Evolutionary conservation across 2,113 vertebrate species (phyloP).

Genomic region (Motacilla alba): DNA sequence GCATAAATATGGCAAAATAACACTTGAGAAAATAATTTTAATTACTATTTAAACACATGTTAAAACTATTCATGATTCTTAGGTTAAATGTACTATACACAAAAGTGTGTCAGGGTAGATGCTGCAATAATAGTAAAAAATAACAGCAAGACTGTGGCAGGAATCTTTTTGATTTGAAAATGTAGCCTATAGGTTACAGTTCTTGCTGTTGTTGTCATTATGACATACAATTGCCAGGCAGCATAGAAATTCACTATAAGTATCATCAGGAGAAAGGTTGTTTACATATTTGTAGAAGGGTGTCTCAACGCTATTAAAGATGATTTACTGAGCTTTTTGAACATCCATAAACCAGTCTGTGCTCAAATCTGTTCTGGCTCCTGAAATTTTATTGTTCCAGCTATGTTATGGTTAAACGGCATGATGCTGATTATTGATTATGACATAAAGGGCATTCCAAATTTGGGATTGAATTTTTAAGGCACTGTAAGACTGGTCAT

Average conservation of each 20-base stretch:
- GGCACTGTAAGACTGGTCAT: not conserved
- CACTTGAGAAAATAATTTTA: not conserved
- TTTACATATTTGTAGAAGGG: not conserved
- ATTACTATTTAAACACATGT: not conserved
- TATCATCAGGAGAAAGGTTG: not conserved
- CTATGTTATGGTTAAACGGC: not conserved
- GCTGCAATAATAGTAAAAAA: not conserved
- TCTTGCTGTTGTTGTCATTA: not conserved
- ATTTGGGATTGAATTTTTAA: not conserved
- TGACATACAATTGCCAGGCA: not conserved
- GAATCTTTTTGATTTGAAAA: not conserved
- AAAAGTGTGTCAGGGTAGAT: not conserved
- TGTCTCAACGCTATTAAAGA: not conserved
- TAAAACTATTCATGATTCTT: not conserved
- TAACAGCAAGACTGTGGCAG: not conserved
- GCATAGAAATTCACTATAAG: not conserved
- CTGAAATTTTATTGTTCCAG: not conserved
- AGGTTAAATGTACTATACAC: not conserved
- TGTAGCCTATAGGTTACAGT: not conserved
- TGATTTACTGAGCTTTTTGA: not conserved
- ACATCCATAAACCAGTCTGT: not conserved
- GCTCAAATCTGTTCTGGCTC: not conserved
- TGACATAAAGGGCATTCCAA: not conserved
- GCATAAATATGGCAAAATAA: not conserved
- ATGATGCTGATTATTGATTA: not conserved